Conservation (phyloP, 2,113 vertebrate species). For the Charadrius vociferus region DNA sequence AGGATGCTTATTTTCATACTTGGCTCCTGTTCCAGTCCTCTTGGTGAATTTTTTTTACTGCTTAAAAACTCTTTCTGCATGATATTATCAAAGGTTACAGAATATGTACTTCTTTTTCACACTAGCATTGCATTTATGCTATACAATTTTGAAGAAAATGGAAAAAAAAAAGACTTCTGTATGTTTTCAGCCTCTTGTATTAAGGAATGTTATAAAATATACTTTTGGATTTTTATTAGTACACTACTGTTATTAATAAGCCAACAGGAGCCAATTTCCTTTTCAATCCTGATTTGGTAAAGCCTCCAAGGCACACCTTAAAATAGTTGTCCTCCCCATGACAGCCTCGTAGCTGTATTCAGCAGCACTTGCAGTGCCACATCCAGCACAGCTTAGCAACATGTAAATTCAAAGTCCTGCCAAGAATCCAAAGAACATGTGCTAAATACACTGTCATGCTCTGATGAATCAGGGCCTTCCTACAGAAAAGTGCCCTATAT, state of each 20-base stretch:
- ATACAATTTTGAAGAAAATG: neutral
- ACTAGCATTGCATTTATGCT: neutral
- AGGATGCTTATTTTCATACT: neutral
- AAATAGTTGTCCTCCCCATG: neutral
- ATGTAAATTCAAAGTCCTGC: neutral
- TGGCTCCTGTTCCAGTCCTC: neutral
- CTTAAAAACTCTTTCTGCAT: neutral
- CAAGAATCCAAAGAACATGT: neutral
- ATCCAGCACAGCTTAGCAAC: neutral
- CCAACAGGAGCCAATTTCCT: neutral
- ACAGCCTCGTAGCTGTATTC: neutral
- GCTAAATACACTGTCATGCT: neutral
- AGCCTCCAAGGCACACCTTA: neutral
- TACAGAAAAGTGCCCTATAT: neutral
- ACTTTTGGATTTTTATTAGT: neutral
- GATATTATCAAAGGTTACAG: neutral
- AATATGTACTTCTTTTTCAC: neutral
- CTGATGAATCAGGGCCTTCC: neutral
- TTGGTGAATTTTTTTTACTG: neutral
- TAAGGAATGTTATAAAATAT: neutral
- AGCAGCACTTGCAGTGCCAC: neutral
- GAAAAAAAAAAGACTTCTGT: neutral
- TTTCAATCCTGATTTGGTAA: neutral
- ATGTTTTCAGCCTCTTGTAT: neutral
- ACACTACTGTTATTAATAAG: neutral